phyloP scores from a whole-genome alignment of 1,140 invertebrate species.

The Melipona quadrifasciata region DNA sequence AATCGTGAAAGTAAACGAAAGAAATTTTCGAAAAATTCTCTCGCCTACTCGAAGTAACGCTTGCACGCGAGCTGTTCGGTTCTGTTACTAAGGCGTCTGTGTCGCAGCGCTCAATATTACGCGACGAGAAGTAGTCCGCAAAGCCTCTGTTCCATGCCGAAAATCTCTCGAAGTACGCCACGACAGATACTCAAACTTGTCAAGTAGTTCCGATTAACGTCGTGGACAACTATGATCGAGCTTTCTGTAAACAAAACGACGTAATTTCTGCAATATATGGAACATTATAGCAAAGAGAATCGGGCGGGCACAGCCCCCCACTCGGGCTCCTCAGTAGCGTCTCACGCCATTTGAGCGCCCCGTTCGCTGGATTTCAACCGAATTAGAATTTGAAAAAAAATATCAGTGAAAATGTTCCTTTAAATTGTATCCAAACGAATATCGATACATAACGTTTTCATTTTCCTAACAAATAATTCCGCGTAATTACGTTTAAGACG shows the following conservation, averaged over 20 bases:
- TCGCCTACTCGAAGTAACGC: neutral
- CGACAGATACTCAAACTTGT: conserved; percentile 56
- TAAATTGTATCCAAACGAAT: neutral
- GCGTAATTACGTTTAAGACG: too few relatives aligned
- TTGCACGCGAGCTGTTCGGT: conserved; percentile 21
- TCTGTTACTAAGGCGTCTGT: conserved; percentile 35
- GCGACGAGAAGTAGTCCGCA: conserved; percentile 48
- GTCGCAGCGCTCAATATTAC: conserved; percentile 45
- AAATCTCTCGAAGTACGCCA: conserved; percentile 71
- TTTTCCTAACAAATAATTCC: neutral
- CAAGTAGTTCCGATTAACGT: neutral
- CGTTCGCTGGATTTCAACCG: neutral
- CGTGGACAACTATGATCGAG: neutral
- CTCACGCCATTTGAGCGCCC: neutral
- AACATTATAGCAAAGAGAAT: conserved; percentile 63
- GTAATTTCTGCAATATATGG: conserved; percentile 61
- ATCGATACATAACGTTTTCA: neutral
- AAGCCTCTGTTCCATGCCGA: neutral
- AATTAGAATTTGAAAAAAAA: neutral
- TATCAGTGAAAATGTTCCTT: neutral
- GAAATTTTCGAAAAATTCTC: neutral
- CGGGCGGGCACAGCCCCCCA: conserved; percentile 67
- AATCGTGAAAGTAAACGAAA: neutral
- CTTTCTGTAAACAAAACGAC: conserved; percentile 14
- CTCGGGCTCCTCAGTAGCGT: conserved; percentile 55